Conservation (phyloP, 2,113 vertebrate genomes). For the Nothobranchius furzeri region DNA sequence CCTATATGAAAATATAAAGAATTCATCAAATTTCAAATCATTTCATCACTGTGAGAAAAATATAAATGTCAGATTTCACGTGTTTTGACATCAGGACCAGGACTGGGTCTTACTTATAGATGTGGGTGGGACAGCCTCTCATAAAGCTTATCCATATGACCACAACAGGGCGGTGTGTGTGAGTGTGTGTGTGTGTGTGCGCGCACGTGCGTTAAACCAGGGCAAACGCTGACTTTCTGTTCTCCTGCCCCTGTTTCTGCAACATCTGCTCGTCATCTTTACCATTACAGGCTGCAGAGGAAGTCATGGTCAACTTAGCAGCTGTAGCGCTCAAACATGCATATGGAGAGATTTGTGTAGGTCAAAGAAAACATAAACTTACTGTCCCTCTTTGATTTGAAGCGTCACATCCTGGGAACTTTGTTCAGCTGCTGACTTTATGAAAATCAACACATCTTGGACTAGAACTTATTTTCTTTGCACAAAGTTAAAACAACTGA, state of each 20-base stretch:
- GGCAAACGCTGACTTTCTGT: conserved; percentile 36
- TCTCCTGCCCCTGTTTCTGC: conserved; percentile 15
- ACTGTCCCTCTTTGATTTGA: too few relatives aligned
- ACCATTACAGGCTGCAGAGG: conserved; percentile 15
- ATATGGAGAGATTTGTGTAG: conserved; percentile 4
- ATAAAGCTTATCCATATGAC: conserved; percentile 52
- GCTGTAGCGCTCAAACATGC: conserved; percentile 2
- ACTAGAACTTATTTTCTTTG: too few relatives aligned
- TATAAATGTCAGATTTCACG: conserved; percentile 38
- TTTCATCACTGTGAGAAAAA: background rate
- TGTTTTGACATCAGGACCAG: conserved; percentile 56
- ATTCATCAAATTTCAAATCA: too few relatives aligned
- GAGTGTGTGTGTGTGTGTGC: too few relatives aligned
- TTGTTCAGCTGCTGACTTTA: too few relatives aligned
- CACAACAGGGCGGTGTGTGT: background rate
- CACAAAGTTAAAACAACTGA: too few relatives aligned
- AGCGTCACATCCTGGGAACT: too few relatives aligned
- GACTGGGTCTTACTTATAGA: conserved; percentile 68
- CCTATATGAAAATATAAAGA: background rate
- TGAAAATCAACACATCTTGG: too few relatives aligned
- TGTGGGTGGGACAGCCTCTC: conserved; percentile 56
- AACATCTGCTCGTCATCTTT: too few relatives aligned
- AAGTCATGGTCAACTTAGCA: conserved; percentile 50
- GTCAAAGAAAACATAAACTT: too few relatives aligned
- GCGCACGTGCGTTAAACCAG: background rate